These are phyloP conservation scores for Okamejei kenojei DNA, from an alignment of 2,797 vertebrate genomes.

Conservation along the genomic window DNA sequence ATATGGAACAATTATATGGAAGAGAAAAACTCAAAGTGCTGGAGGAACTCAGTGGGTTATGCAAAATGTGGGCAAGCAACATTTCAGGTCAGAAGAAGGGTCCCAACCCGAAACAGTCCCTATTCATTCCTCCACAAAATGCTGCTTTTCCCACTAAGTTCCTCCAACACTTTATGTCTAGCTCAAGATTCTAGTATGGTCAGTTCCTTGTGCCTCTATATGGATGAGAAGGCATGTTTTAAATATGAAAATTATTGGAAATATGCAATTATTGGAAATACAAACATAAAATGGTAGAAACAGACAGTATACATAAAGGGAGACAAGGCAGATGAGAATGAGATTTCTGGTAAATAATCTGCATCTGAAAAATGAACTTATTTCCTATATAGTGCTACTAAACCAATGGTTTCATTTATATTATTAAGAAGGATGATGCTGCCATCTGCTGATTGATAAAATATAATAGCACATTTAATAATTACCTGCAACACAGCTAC, in stretches of 20 bases:
- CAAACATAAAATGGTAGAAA: background rate
- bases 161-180: no score
- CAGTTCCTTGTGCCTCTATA: no score
- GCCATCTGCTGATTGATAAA: constrained; percentile 11
- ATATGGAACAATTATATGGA: background rate
- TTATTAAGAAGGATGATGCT: constrained; percentile 15
- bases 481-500: background rate
- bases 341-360: background rate
- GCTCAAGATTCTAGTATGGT: no score
- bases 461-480: background rate
- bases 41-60: no score
- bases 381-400: background rate
- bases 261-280: background rate
- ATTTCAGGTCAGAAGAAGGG: no score
- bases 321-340: background rate
- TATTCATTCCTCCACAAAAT: no score
- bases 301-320: background rate
- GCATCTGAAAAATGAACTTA: background rate
- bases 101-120: no score
- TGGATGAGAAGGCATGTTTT: no score
- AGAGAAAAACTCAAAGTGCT: no score
- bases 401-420: no score
- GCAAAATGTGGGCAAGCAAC: no score
- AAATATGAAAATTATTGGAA: background rate
- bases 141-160: no score